Base-by-base conservation (phyloP, 2,113 vertebrate genomes). In the Atractosteus spatula region DNA sequence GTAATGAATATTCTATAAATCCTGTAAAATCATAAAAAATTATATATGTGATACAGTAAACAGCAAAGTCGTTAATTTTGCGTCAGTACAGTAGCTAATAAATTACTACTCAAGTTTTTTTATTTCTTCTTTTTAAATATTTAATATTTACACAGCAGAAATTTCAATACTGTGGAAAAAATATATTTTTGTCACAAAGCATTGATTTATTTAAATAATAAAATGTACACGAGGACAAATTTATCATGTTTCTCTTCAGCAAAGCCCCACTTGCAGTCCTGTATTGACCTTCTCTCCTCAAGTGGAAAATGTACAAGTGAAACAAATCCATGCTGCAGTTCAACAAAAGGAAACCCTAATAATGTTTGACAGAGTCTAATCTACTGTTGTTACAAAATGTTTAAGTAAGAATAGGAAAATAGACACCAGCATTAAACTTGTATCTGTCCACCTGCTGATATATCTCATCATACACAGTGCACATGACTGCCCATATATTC, bases 251-350 rank as follows among this genome's bases (percentile, higher is more conserved):
- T 73, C 67, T 57, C 69, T 74, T 54, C 51, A 29, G 41, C 54
- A 10, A 13, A 68, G 69, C 45, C 69, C 65, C 54, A 76, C 51
- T 67, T 76, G 57, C 68, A 76, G 68, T 61, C 77, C 7, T 8
- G 55, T 80, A 82, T 82, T 81, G 80, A 80, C 81, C 77, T 71
- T 64, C 55, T 80, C 76, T 76, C 65, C 61, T 78, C 74, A 76
- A 77, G 81, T 76, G 81, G 77, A 82, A 83, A 78, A 79, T 71
- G 73, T 76, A 77, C 73, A 78, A 78, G 77, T 78, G 71, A 82
- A 82, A 78, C 80, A 71, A 76, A 77, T 80, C 74, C 72, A 71
- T 72, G 64, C 62, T 63, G 57, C 71, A 76, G 55, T 51, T 55
- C 17, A 63, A 69, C 71, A 67, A 68, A 68, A 61, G 69, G 56